Evolutionary conservation across 2,797 vertebrate species (phyloP), one percentile per base, ranked within the genome.

Genomic region (Lagodon rhomboides): DNA sequence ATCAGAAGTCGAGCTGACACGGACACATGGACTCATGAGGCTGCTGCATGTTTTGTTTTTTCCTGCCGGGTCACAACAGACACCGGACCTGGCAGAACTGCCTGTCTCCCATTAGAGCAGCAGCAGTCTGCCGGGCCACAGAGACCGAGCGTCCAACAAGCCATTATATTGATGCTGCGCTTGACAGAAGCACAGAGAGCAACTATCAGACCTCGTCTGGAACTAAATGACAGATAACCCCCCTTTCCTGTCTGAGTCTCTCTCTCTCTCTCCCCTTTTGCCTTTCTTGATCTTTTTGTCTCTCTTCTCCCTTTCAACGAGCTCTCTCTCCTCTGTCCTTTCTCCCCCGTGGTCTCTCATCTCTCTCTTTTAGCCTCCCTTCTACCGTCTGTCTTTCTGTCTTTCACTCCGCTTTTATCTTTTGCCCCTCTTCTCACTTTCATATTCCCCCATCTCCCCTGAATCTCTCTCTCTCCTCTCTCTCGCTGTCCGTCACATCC

Each of bases 191-290:
- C 77, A 66, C 78, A 82, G 73, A 86, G 73, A 85, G 79, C 73
- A 77, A 75, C 80, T 83, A 87, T 87, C 85, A 85, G 84, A 78
- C 62, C 77, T 85, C 20, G 56, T 85, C 79, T 86, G 66, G 53
- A 73, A 60, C 70, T 85, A 88, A 90, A 87, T 88, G 84, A 89
- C 89, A 90, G 85, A 84, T 87, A 89, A 78, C 72, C 47, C 59
- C 51, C 20, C 73, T 69, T 67, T 75, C 68, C 62, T 63, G 3
- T 72, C 56, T 43, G 27, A 71, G 47, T 65, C 73, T 80, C 60
- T 56, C 38, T 59, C 50, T 59, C 55, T 38, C 61, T 30, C 70
- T 59, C 47, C 61, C 69, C 62, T 25, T 58, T 47, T 67, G 54
- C 59, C 62, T 67, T 65, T 77, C 86, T 86, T 74, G 66, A 76